Evolutionary conservation across 2,797 vertebrate genomes (phyloP), one percentile per base, ranked within the genome.

Genomic region (Hydrocynus forskahlii): DNA sequence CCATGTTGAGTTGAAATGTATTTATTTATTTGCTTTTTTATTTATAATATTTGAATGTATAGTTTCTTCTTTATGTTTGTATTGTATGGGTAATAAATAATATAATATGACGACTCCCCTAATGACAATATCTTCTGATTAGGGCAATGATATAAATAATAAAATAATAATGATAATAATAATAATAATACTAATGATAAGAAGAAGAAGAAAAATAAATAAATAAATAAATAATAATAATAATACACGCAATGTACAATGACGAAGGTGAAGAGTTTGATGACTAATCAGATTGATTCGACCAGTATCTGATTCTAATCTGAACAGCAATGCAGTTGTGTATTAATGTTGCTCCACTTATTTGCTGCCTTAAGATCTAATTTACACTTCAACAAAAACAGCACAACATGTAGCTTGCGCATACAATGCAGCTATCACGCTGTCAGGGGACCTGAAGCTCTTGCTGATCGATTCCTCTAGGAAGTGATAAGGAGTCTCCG

Each of bases 401-500:
- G 5, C 12, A 60, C 5, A 19, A 2, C 5, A 29, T 63, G 29
- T 7, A 17, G 60, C 25, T 23, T 23, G 21, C 25, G 23, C 25
- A 5, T 63, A 23, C 1, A 54, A 23, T 19, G 10, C 43, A 54
- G 5, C 8, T 64, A 8, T 43, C 48, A 55, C 9, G 52, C 48
- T 60, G 29, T 45, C 23, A 4, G 16, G 40, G 75, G 70, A 25
- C 29, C 59, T 80, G 29, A 78, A 75, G 40, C 40, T 43, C 4
- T 10, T 62, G 5, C 38, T 45, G 68, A 57, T 63, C 84, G 83
- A 72, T 84, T 63, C 13, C 17, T 71, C 50, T 85, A 95, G 95
- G 92, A 86, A 91, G 90, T 73, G 88, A 87, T 55, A 90, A 87
- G 62, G 92, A 92, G 72, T 94, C 94, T 48, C 91, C 93, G 1